phyloP scores from a whole-genome alignment of 2,113 vertebrate species.

The Noturus placidus region DNA sequence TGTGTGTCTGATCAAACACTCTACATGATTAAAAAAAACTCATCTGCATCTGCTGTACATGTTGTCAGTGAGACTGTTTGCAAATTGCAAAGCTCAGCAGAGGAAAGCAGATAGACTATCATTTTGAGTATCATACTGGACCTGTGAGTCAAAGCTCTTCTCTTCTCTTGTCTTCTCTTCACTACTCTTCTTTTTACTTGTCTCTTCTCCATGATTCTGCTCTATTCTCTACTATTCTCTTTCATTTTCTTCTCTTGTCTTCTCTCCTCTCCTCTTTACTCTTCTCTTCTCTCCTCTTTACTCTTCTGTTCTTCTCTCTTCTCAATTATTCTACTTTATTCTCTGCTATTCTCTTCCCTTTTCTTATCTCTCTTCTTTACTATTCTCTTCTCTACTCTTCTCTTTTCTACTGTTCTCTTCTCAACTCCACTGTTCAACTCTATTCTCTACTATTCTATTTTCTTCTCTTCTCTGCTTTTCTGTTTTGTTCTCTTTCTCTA shows the following conservation, averaged over 20 bases:
- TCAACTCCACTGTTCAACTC: no score
- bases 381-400: background rate
- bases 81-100: background rate
- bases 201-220: no score
- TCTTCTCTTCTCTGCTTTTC: background rate
- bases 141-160: background rate
- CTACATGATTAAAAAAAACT: background rate
- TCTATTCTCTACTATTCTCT: no score
- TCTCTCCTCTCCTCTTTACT: no score
- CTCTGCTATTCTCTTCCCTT: background rate
- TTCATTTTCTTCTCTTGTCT: no score
- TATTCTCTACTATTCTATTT: no score
- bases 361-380: no score
- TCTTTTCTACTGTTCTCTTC: no score
- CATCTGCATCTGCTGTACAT: background rate
- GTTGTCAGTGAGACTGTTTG: slow-evolving; percentile 9
- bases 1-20: slow-evolving; percentile 59
- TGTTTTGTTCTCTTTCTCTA: background rate
- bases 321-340: background rate
- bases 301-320: no score
- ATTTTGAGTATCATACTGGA: slow-evolving; percentile 11
- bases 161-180: no score
- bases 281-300: background rate
- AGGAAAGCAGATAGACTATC: background rate
- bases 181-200: no score